Evolutionary conservation across 92 coral and sea anemone genomes (phyloP).

Genomic region (Siderastrea siderea): DNA sequence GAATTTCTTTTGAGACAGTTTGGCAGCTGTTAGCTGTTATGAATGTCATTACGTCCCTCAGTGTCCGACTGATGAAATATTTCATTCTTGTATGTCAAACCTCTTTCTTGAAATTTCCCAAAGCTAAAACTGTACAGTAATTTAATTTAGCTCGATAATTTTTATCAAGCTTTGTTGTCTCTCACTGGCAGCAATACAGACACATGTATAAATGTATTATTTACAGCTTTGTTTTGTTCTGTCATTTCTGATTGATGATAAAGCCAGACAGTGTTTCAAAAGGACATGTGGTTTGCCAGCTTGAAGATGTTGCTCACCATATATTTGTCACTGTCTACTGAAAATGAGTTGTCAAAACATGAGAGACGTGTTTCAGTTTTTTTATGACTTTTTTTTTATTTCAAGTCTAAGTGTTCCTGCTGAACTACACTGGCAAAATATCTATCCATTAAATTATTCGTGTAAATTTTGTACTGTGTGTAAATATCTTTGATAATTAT

Average conservation of each 20-base stretch:
- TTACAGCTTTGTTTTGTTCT: neutral
- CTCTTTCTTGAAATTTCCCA: neutral
- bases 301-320: neutral
- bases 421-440: no score
- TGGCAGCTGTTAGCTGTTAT: neutral
- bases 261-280: neutral
- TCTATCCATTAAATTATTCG: no score
- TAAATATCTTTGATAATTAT: no score
- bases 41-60: neutral
- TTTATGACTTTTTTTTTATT: no score
- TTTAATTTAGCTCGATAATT: no score
- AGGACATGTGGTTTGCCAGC: neutral
- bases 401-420: no score
- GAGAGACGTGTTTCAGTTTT: neutral
- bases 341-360: neutral
- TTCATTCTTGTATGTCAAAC: neutral
- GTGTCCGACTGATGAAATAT: neutral
- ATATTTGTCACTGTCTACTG: neutral
- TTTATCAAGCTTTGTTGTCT: neutral
- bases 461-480: no score
- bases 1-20: neutral
- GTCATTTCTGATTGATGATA: neutral
- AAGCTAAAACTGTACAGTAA: neutral
- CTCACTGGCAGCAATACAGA: neutral
- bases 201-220: constrained; percentile 5